Conservation (phyloP, 2,797 vertebrate species). For the Hirundo rustica region DNA sequence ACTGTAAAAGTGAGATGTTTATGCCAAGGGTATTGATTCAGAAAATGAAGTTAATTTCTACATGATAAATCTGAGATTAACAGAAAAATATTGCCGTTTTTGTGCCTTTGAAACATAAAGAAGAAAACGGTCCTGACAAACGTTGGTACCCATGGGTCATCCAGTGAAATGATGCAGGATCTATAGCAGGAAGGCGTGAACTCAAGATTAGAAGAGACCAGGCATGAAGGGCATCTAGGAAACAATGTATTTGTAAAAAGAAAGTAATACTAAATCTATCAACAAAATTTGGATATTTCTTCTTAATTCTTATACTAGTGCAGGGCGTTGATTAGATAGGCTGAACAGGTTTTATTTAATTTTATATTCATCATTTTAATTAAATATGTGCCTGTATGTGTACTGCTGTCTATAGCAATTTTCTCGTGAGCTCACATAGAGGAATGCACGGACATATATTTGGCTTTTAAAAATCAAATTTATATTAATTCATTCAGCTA, state of each 20-base stretch:
- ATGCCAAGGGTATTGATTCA: neutral
- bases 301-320: neutral
- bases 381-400: neutral
- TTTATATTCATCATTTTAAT: neutral
- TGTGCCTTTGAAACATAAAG: neutral
- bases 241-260: neutral
- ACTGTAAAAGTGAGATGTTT: neutral
- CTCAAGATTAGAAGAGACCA: neutral
- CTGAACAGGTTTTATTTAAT: neutral
- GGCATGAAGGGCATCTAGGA: neutral
- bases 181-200: neutral
- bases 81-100: neutral
- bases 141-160: accelerated
- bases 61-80: neutral
- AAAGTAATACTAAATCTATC: neutral
- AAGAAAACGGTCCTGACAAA: neutral
- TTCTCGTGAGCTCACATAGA: neutral
- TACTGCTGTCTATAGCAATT: neutral
- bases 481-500: neutral
- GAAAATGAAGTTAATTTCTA: neutral
- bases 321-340: neutral
- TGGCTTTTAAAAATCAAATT: neutral
- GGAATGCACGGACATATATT: neutral
- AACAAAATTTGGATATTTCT: neutral
- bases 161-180: neutral